Evolutionary conservation across 2,113 vertebrate species (phyloP).

Genomic region (Phyllopteryx taeniolatus): DNA sequence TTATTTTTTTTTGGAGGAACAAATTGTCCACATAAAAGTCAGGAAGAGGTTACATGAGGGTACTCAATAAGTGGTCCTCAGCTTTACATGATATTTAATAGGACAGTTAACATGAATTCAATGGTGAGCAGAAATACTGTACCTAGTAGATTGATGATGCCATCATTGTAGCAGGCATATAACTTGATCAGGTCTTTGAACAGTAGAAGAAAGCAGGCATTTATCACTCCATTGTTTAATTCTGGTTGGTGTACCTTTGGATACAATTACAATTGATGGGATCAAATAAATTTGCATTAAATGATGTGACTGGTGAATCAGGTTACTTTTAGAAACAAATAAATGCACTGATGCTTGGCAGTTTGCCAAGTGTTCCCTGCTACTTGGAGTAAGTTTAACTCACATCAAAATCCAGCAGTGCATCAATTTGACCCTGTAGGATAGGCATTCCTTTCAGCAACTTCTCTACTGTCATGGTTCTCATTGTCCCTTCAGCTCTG

Average conservation of each 20-base stretch:
- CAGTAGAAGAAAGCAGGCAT: slow-evolving; percentile 92
- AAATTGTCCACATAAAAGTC: background rate
- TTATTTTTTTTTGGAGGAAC: background rate
- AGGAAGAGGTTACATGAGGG: background rate
- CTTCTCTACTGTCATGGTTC: slow-evolving; percentile 94
- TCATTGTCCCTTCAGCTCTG: slow-evolving; percentile 94
- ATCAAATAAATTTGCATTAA: background rate
- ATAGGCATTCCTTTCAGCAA: slow-evolving; percentile 95
- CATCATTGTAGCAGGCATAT: slow-evolving; percentile 98
- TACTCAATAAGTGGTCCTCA: too few relatives aligned
- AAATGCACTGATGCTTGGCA: background rate
- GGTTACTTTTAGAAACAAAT: background rate
- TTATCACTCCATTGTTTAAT: slow-evolving; percentile 92
- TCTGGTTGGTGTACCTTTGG: slow-evolving; percentile 90
- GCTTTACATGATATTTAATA: background rate
- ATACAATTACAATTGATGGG: slow-evolving; percentile 3
- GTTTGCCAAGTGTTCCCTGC: slow-evolving; percentile 5
- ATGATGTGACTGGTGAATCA: background rate
- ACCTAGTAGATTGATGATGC: slow-evolving; percentile 97
- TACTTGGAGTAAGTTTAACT: slow-evolving; percentile 54
- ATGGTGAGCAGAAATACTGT: slow-evolving; percentile 38
- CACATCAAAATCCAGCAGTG: slow-evolving; percentile 95
- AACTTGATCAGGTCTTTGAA: slow-evolving; percentile 99
- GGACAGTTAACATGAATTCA: background rate
- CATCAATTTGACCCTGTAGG: slow-evolving; percentile 93